Conservation (phyloP, 2,888 invertebrate genomes). For the Priocnemis perturbator region DNA sequence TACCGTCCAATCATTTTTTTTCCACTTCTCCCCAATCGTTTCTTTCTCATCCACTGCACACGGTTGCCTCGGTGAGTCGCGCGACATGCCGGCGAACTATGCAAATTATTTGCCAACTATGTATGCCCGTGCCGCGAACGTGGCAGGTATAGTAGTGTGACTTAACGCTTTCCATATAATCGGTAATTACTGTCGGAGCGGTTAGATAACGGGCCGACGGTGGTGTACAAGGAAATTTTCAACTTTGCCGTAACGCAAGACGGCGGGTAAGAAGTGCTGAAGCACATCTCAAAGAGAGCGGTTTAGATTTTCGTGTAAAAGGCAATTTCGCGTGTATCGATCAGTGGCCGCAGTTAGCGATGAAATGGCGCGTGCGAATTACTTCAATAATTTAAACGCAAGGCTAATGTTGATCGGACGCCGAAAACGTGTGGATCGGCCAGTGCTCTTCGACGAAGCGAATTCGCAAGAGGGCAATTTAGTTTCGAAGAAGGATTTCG, state of each 20-base stretch:
- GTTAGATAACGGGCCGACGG: constrained; percentile 39
- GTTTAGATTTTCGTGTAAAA: too few species aligned
- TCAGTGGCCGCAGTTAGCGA: too few species aligned
- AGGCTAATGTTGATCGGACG: too few species aligned
- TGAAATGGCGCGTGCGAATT: too few species aligned
- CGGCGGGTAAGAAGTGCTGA: too few species aligned
- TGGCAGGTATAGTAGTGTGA: constrained; percentile 13
- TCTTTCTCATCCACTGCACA: neutral
- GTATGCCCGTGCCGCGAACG: constrained; percentile 1
- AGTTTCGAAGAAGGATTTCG: too few species aligned
- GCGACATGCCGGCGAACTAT: constrained; percentile 4
- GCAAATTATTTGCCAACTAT: constrained; percentile 12
- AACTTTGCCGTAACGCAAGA: constrained; percentile 31
- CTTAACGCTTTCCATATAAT: constrained; percentile 28
- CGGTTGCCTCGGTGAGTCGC: neutral
- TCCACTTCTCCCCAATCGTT: constrained; percentile 3
- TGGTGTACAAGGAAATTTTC: constrained; percentile 44
- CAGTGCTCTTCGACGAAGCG: too few species aligned
- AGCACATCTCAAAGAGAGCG: too few species aligned
- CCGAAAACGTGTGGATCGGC: too few species aligned
- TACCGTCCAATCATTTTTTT: constrained; percentile 26
- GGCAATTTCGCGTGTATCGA: too few species aligned
- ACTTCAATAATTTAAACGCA: too few species aligned
- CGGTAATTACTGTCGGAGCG: constrained; percentile 40
- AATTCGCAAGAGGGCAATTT: too few species aligned